These are phyloP conservation scores for Hyperoplus lanceolatus DNA, from an alignment of 2,797 vertebrate species.

Conservation along the genomic window DNA sequence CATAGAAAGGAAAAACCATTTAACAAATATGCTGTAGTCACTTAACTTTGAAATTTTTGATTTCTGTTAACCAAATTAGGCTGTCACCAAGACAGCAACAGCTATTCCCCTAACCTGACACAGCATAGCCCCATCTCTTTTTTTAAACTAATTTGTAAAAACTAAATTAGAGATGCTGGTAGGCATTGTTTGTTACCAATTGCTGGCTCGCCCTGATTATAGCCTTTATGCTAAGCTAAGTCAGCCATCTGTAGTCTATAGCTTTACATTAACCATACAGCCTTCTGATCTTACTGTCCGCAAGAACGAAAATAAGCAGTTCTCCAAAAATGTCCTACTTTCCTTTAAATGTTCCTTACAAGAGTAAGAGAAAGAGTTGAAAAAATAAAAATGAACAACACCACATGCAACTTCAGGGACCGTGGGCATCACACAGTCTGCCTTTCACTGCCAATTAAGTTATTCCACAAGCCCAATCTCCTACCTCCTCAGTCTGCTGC, in stretches of 20 bases:
- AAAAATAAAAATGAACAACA: constrained; percentile 18
- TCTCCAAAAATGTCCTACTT: constrained; percentile 2
- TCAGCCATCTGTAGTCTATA: background rate
- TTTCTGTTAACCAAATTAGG: too few species aligned
- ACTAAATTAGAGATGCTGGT: too few species aligned
- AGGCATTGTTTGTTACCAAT: background rate
- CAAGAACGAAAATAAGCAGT: background rate
- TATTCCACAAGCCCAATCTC: constrained; percentile 7
- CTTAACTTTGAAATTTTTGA: too few species aligned
- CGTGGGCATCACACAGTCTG: constrained; percentile 5
- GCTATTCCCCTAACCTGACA: too few species aligned
- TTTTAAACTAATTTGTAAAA: too few species aligned
- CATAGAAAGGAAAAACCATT: too few species aligned
- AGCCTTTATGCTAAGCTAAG: background rate
- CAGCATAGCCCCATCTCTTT: too few species aligned
- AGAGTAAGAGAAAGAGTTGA: background rate
- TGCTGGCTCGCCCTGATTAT: background rate
- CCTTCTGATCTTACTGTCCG: background rate
- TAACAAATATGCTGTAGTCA: too few species aligned
- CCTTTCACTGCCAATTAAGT: constrained; percentile 50
- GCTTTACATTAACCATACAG: background rate
- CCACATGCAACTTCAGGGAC: constrained; percentile 25
- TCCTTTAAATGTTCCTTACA: background rate
- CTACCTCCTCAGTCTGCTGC: constrained; percentile 28
- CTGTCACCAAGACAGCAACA: too few species aligned